Evolutionary conservation across 2,797 vertebrate genomes (phyloP), one percentile per base, ranked within the genome.

Genomic region (Serranus cabrilla): DNA sequence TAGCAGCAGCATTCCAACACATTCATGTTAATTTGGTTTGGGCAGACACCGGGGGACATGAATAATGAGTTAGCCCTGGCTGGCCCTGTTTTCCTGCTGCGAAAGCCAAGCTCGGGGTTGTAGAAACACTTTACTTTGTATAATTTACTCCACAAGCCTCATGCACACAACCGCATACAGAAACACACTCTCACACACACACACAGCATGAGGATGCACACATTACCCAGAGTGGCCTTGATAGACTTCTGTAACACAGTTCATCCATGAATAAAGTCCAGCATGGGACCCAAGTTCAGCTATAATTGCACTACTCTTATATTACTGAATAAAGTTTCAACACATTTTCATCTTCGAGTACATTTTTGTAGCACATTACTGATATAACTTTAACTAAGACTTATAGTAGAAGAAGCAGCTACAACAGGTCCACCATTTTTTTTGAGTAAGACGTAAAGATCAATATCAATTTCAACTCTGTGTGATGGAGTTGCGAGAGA

Each of bases 41-140:
- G 39, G 59, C 60, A 61, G 63, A 63, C 63, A 67, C 63, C 1
- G n/a, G 11, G 20, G 23, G 39, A 72, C 70, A 59, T 80, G 69
- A 83, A 80, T 84, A 87, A 83, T 87, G 83, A 87, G 60, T 69
- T 46, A 64, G 73, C 34, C 64, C 57, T 18, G 34, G 11, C 34
- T 60, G 67, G 45, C 70, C 66, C 47, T 11, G 49, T 58, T 65
- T 49, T 62, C 56, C 60, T 50, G 54, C 72, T 55, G 79, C 16
- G 25, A 74, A 70, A 79, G 72, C 46, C 62, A 59, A 71, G 57
- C 50, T 45, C 31, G 71, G 63, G 76, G 71, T 75, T 73, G 65
- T 63, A 20, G 40, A 67, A 83, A 65, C 61, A 80, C 74, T 68
- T 76, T 25, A 21, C 37, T 65, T 78, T 83, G 60, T 62, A 70